A percentile compares a stretch with the other conserved stretches of the same genome.
phyloP scores from a whole-genome alignment of 23 tunicate species.

The Ciona savignyi region DNA sequence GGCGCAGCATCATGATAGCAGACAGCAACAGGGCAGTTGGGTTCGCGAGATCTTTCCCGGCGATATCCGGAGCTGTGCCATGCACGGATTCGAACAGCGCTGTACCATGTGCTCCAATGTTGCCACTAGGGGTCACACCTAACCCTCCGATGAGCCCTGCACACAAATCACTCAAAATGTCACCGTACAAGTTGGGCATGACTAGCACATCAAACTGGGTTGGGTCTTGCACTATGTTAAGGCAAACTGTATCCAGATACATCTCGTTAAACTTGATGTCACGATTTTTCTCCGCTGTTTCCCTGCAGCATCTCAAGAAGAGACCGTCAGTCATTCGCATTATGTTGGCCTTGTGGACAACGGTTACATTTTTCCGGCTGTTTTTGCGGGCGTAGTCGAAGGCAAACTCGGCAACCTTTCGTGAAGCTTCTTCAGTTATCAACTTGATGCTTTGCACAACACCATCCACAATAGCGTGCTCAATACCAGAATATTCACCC shows the following conservation, averaged over 20 bases:
- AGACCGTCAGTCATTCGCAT: constrained; percentile 89
- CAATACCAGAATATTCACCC: constrained; percentile 96
- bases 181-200: constrained; percentile 95
- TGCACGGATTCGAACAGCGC: constrained; percentile 95
- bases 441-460: constrained; percentile 91
- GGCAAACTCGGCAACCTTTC: constrained; percentile 84
- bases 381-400: constrained; percentile 91
- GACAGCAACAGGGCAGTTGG: constrained; percentile 90
- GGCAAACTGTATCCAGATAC: constrained; percentile 91
- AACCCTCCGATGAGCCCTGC: constrained; percentile 97
- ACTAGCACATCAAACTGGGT: constrained; percentile 85
- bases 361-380: constrained; percentile 77
- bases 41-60: constrained; percentile 95
- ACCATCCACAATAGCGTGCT: constrained; percentile 85
- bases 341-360: constrained; percentile 92
- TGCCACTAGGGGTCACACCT: constrained; percentile 93
- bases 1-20: constrained; percentile 93
- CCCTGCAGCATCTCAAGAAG: constrained; percentile 77
- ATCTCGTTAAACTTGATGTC: constrained; percentile 91
- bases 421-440: constrained; percentile 87
- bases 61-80: constrained; percentile 99
- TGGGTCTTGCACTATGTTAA: constrained; percentile 92
- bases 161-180: constrained; percentile 84
- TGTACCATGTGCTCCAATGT: constrained; percentile 85
- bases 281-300: constrained; percentile 82